A percentile compares a stretch with the other conserved stretches of the same genome.
These are phyloP conservation scores for Eupithecia vulgata DNA, from an alignment of 2,888 invertebrate genomes.

Conservation along the genomic window DNA sequence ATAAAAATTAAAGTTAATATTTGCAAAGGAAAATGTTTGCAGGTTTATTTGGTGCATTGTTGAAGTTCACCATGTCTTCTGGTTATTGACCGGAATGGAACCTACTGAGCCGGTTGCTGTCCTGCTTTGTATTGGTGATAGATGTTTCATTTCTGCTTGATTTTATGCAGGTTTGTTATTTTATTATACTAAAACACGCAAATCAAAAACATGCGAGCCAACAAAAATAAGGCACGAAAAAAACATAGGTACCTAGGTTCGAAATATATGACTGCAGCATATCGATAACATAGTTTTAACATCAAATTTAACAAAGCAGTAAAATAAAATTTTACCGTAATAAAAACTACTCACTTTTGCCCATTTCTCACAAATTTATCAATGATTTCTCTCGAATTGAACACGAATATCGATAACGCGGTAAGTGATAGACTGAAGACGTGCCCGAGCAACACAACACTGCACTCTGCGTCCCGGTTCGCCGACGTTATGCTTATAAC, in stretches of 20 bases:
- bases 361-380: slow-evolving; percentile 45
- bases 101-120: background rate
- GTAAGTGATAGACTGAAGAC: slow-evolving; percentile 22
- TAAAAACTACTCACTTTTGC: slow-evolving; percentile 48
- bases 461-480: slow-evolving; percentile 21
- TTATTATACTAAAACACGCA: background rate
- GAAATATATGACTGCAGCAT: background rate
- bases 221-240: background rate
- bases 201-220: background rate
- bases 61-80: background rate
- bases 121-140: background rate
- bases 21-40: background rate
- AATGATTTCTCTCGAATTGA: background rate
- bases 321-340: background rate
- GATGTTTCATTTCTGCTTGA: background rate
- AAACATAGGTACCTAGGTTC: background rate
- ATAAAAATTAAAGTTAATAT: background rate
- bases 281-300: background rate
- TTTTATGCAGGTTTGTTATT: background rate
- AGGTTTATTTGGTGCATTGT: background rate
- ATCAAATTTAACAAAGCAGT: background rate
- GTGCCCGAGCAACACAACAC: slow-evolving; percentile 30
- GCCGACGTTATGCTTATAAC: slow-evolving; percentile 31
- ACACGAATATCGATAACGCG: slow-evolving; percentile 14
- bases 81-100: background rate